A percentile compares a stretch with the other conserved stretches of the same genome.
These are phyloP conservation scores for Thunnus albacares DNA, from an alignment of 2,797 vertebrate species.

Conservation along the genomic window DNA sequence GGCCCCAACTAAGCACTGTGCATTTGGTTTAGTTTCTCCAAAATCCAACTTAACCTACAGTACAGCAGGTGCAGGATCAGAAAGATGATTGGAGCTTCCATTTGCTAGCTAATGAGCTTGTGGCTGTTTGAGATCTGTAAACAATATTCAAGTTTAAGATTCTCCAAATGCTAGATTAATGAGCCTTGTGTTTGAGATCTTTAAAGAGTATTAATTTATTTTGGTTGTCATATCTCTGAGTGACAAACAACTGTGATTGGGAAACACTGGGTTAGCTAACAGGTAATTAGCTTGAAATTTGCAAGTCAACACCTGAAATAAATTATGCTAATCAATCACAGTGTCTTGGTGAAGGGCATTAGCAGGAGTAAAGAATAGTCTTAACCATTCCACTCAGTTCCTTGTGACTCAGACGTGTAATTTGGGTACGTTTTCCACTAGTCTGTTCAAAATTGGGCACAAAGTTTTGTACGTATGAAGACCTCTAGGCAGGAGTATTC, in stretches of 20 bases:
- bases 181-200: background rate
- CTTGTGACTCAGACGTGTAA: background rate
- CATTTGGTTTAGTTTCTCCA: background rate
- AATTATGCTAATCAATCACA: background rate
- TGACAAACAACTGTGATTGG: background rate
- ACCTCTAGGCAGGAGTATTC: background rate
- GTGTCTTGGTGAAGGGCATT: background rate
- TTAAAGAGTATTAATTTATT: background rate
- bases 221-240: too few species aligned
- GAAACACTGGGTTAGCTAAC: background rate
- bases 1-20: background rate
- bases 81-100: background rate
- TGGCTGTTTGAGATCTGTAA: background rate
- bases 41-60: background rate
- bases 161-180: background rate
- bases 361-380: background rate
- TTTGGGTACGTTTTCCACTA: background rate
- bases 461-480: background rate
- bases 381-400: background rate
- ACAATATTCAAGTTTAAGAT: background rate
- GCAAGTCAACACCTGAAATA: too few species aligned
- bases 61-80: too few species aligned
- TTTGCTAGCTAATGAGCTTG: background rate
- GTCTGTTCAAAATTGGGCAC: background rate
- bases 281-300: too few species aligned